Percentiles rank a stretch among this genome's conserved stretches.
Evolutionary conservation across 2,113 vertebrate species (phyloP).

Genomic region (Lampris incognitus): DNA sequence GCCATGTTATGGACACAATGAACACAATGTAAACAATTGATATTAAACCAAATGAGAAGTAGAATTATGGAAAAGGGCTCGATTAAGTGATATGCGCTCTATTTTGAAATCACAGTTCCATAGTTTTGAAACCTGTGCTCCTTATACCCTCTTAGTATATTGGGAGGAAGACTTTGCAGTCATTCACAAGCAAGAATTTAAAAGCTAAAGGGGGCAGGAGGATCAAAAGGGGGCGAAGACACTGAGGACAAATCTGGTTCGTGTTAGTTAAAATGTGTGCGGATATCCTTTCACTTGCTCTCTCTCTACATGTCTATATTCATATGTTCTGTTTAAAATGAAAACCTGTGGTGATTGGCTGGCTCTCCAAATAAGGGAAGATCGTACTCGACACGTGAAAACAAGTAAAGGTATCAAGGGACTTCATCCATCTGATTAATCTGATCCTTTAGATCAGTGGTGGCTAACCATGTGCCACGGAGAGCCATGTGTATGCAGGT

Average conservation of each 20-base stretch:
- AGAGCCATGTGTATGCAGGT: no score
- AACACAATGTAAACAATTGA: conserved; percentile 80
- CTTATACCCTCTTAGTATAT: conserved; percentile 49
- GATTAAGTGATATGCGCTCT: conserved; percentile 74
- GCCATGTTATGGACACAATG: conserved; percentile 25
- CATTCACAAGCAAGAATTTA: conserved; percentile 38
- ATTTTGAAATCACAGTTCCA: conserved; percentile 58
- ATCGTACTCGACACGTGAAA: conserved; percentile 57
- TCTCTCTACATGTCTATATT: neutral
- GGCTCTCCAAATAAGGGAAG: conserved; percentile 57
- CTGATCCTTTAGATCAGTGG: neutral
- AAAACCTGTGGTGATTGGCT: conserved; percentile 69
- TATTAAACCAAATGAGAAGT: conserved; percentile 71
- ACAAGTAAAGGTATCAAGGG: conserved; percentile 42
- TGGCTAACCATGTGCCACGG: no score
- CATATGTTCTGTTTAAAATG: conserved; percentile 30
- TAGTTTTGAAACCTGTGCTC: conserved; percentile 48
- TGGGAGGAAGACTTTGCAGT: conserved; percentile 62
- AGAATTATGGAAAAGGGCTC: conserved; percentile 50
- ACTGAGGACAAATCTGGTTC: conserved; percentile 55
- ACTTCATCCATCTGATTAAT: conserved; percentile 47
- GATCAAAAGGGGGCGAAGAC: conserved; percentile 61
- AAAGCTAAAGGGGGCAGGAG: conserved; percentile 1
- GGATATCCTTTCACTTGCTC: conserved; percentile 63
- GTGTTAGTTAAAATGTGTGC: conserved; percentile 50